Evolutionary conservation across 2,888 invertebrate genomes (phyloP).

Genomic region (Leptinotarsa juncta): DNA sequence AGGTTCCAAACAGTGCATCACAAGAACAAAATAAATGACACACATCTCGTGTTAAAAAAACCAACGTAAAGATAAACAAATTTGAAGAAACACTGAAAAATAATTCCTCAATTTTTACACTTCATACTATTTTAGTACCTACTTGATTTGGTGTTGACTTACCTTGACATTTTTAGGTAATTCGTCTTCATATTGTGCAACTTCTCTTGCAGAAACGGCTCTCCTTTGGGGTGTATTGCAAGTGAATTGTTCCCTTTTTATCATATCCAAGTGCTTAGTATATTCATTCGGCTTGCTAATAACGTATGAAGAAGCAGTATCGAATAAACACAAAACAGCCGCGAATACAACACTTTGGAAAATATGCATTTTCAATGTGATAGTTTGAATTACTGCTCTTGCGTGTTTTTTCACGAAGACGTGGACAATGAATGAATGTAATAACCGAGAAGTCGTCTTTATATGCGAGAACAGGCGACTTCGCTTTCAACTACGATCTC

Average conservation of each 20-base stretch:
- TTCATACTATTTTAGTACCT: too few relatives aligned
- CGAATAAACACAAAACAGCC: neutral
- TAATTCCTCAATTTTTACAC: too few relatives aligned
- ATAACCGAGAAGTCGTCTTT: neutral
- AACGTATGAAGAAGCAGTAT: neutral
- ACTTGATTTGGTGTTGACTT: neutral
- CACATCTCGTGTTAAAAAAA: too few relatives aligned
- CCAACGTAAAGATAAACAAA: too few relatives aligned
- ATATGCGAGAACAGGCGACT: neutral
- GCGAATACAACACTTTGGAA: neutral
- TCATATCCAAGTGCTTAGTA: neutral
- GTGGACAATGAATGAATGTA: neutral
- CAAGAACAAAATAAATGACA: too few relatives aligned
- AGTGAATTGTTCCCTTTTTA: neutral
- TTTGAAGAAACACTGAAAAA: too few relatives aligned
- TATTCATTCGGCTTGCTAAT: neutral
- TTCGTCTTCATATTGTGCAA: neutral
- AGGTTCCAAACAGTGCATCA: too few relatives aligned
- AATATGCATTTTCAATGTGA: neutral
- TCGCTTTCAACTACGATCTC: neutral
- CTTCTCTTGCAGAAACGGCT: conserved; percentile 1
- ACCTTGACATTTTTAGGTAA: neutral
- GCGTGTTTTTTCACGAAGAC: neutral
- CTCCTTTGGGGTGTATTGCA: neutral
- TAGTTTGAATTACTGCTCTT: neutral